Base-by-base conservation (phyloP, 2,888 invertebrate species). In the Acanthoscelides obtectus region DNA sequence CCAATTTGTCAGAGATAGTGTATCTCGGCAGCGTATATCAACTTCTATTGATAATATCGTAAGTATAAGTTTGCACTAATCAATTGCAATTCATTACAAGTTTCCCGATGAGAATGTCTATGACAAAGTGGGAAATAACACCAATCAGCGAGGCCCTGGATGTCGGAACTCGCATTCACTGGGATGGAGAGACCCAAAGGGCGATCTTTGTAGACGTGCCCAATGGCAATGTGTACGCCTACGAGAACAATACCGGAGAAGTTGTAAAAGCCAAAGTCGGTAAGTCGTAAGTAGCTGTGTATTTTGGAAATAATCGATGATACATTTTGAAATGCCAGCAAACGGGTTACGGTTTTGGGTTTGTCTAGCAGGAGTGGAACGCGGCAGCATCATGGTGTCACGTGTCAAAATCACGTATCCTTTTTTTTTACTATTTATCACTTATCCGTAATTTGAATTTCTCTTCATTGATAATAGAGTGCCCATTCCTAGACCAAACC, bases 131-230 rank as follows among this genome's bases (percentile, higher is more conserved):
- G 21, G 67, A 67, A 22, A 22, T 67, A 67, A 22, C 22, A 22
- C 6, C 67, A 22, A 67, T 67, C 67, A 67, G 22, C 19, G 67
- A 22, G 19, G 22, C 22, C 8, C 22, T 67, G 22, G 74, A 74
- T 67, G 83, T 89, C 27, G 92, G 92, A 72, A 92, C 93, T 84
- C 92, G 92, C 22, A 92, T 92, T 0, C 92, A 92, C 83, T 93
- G 92, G 92, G 90, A 90, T 82, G 84, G 86, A 66, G 83, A 82
- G 25, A 87, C 87, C 63, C 89, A 90, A 81, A 88, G 86, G 65
- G 86, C 92, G 2, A 92, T 90, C 84, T 92, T 88, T 82, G 90
- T 92, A 75, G 91, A 92, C 83, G 88, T 92, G 72, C 79, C 80
- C 17, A 79, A 79, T 67, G 78, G 79, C 70, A 73, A 73, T 6